Conservation (phyloP, 1,140 invertebrate genomes). For the Polyergus mexicanus region DNA sequence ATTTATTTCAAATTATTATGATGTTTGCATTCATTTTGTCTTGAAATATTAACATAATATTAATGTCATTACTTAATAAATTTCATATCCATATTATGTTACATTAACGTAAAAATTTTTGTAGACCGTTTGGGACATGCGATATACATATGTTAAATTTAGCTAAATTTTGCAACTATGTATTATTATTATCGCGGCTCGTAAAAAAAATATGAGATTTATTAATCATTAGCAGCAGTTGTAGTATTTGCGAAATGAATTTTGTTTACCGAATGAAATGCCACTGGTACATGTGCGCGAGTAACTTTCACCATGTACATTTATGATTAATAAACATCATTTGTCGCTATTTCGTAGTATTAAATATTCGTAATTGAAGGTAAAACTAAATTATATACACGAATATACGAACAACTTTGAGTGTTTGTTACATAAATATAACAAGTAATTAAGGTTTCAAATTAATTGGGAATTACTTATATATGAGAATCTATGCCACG, state of each 20-base stretch:
- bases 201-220: background rate
- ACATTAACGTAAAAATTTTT: too few species aligned
- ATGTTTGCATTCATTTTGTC: too few species aligned
- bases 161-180: too few species aligned
- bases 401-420: background rate
- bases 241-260: background rate
- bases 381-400: background rate
- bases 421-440: background rate
- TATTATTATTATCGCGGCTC: background rate
- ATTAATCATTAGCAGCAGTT: background rate
- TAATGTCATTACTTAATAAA: too few species aligned
- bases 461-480: background rate
- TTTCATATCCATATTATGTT: too few species aligned
- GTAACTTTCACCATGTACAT: conserved; percentile 65
- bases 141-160: too few species aligned
- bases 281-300: conserved; percentile 21
- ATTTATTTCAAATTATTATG: too few species aligned
- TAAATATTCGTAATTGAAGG: background rate
- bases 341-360: background rate
- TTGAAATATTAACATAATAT: too few species aligned
- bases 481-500: background rate
- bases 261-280: conserved; percentile 54
- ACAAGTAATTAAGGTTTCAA: background rate
- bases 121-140: too few species aligned
- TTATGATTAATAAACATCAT: conserved; percentile 16